Base-by-base conservation (phyloP, 2,113 vertebrate species). In the Piprites chloris region DNA sequence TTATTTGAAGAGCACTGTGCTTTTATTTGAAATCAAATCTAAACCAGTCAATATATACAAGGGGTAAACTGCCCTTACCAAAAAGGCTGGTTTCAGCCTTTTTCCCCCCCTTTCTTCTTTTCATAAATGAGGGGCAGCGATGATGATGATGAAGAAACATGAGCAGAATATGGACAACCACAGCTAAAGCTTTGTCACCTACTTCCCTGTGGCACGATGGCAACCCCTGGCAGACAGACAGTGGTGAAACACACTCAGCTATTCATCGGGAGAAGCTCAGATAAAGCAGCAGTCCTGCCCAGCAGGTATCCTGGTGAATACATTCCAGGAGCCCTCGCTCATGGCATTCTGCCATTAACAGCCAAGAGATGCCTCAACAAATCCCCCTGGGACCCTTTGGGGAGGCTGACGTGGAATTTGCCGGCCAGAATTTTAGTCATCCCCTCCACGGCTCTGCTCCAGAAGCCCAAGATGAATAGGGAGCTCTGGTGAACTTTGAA, bases 381-480 rank as follows among this genome's bases (percentile, higher is more conserved):
- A 78, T 46, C 35, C 95, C 93, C 53, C 5, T 0, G 3, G 69
- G 95, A 39, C 83, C 65, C 80, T 77, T 27, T 35, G 67, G 95
- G 94, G 62, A 91, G 44, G 68, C 76, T 32, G 27, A 49, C 21
- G 11, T 6, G 42, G 73, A 74, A 84, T 95, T 39, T 9, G 53
- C 42, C 11, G 1, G 91, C 94, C 89, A 89, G 80, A 50, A 69
- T 66, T 91, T 49, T 24, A 78, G 88, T 94, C 28, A 35, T 30
- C 62, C 83, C 47, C 91, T 90, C 55, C 37, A 91, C 0, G 4
- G 90, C 86, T 53, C 24, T 22, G 56, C 78, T 94, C 85, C 53
- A 55, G 80, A 94, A 96, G 85, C 5, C 3, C 41, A 97, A 97
- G 98, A 98, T 97, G 96, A 96, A 98, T 97, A 95, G 96, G 96